Evolutionary conservation across 2,888 invertebrate genomes (phyloP), one percentile per base, ranked within the genome.

Genomic region (Drosophila fulvimacula): DNA sequence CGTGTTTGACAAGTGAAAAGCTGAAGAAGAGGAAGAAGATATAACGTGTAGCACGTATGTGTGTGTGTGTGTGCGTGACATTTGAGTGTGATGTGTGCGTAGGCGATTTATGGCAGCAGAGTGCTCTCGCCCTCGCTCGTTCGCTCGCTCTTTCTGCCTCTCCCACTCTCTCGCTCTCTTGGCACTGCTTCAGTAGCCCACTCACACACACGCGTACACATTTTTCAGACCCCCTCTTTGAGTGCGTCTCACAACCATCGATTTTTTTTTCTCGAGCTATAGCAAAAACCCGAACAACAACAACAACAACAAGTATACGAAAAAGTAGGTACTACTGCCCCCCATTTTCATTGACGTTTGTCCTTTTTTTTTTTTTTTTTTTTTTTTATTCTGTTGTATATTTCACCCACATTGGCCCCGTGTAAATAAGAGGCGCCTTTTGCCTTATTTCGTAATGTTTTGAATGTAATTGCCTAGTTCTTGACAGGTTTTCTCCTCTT

Each of bases 231-330:
- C 42, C 57, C 44, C 61, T 56, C 76, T 65, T 62, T 65, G 68
- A 65, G 74, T 73, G 67, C 67, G 82, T 75, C 82, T 85, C 77
- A 39, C 49, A 85, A 65, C 65, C 88, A 83, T 83, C 83, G 83
- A 83, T 83, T 83, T 83, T 83, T 83, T 85, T 76, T 83, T 27
- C 82, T 76, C 74, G 46, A 62, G 61, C 57, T 68, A 68, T 53
- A 78, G 69, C 68, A 80, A 74, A 65, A 68, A 53, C 64, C 48
- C 56, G 53, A 75, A 44, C 66, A 75, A 39, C 73, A 46, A 41
- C 42, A 21, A n/a, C n/a, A 27, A 48, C 52, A 59, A 79, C 60
- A 73, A 78, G 74, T 44, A 49, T 52, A 56, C 48, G 49, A 60
- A 60, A 41, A 59, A 65, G 36, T 21, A 36, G 72, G 59, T 76